Evolutionary conservation across 2,888 invertebrate species (phyloP), one percentile per base, ranked within the genome.

Genomic region (Lithosia quadra): DNA sequence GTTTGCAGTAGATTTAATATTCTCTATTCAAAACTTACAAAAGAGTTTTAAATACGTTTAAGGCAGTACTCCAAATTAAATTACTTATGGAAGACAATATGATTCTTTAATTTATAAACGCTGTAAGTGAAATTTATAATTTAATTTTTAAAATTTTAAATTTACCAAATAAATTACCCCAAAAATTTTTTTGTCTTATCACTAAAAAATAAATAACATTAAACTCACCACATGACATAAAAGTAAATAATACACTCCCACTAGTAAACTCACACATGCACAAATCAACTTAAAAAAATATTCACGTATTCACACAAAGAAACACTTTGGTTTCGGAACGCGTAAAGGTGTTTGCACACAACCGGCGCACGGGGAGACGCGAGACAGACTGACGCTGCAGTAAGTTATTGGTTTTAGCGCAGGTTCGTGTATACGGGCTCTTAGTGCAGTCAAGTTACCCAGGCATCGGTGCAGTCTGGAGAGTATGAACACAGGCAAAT

Each of bases 351-450:
- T 57, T 60, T 55, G 56, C 65, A 65, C 65, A 74, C 77, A 64
- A 56, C 79, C 79, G 69, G 18, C 76, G 63, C 73, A 67, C 79
- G 67, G 53, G 68, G 71, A 58, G 71, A 58, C 72, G 68, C 68
- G 70, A 75, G 71, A 76, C 78, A 28, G 55, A 77, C 81, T 75
- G 75, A 65, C 74, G 73, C 75, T 82, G 79, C 81, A 78, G 77
- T 76, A 72, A 75, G 62, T 67, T 72, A 76, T 74, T 59, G 63
- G 70, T 72, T 60, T 67, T 65, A 71, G 81, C 83, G 81, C 83
- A 80, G 77, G 73, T 82, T 78, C 60, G 64, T 77, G 59, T 75
- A 65, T 60, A 60, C 43, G 22, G 36, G 63, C 36, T 57, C 60
- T 74, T 70, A 72, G 71, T 81, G 79, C 79, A 81, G 74, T 65